Evolutionary conservation across 2,888 invertebrate genomes (phyloP).

Genomic region (Phaonia tiefii): DNA sequence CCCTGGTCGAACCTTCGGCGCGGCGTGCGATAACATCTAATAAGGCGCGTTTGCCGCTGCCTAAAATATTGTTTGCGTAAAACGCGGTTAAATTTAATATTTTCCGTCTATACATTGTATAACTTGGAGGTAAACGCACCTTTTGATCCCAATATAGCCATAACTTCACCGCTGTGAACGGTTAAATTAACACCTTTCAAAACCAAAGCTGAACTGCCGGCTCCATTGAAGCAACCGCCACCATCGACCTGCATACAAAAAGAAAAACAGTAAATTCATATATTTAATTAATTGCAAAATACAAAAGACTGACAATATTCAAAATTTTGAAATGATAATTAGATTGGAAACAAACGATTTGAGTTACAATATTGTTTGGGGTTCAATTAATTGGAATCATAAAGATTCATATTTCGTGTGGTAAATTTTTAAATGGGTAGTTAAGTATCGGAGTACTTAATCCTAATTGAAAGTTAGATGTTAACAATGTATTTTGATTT

Average conservation of each 20-base stretch:
- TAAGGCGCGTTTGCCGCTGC: slow-evolving; percentile 96
- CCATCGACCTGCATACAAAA: slow-evolving; percentile 86
- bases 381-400: too few relatives aligned
- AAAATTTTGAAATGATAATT: too few relatives aligned
- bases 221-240: slow-evolving; percentile 88
- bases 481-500: too few relatives aligned
- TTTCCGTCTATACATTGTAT: too few relatives aligned
- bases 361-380: too few relatives aligned
- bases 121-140: slow-evolving; percentile 83
- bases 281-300: not conserved
- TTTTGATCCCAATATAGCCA: slow-evolving; percentile 95
- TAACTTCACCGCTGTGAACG: slow-evolving; percentile 95
- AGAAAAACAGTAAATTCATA: not conserved
- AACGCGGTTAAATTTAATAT: too few relatives aligned
- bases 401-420: too few relatives aligned
- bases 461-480: too few relatives aligned
- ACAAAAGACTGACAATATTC: not conserved
- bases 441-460: too few relatives aligned
- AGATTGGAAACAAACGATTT: slow-evolving; percentile 57
- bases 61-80: slow-evolving; percentile 80
- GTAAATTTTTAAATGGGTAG: too few relatives aligned
- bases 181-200: slow-evolving; percentile 95
- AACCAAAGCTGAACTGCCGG: slow-evolving; percentile 91
- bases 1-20: slow-evolving; percentile 90
- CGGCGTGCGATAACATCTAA: slow-evolving; percentile 94